Evolutionary conservation across 1,140 invertebrate species (phyloP), one percentile per base, ranked within the genome.

Genomic region (Gerris buenoi): DNA sequence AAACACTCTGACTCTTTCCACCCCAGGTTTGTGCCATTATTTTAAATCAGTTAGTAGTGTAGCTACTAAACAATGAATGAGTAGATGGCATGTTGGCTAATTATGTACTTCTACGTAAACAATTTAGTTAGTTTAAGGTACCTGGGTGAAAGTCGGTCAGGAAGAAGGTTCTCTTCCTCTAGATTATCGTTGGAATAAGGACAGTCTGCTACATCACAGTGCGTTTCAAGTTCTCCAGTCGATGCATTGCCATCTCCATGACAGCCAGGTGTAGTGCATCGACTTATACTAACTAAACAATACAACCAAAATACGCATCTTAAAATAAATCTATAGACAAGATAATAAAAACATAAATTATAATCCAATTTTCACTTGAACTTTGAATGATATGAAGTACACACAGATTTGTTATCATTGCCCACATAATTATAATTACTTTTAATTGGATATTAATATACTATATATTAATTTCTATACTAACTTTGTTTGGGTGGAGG

Each of bases 121-220:
- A n/a, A n/a, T n/a, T n/a, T n/a, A n/a, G n/a, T n/a, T n/a, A n/a
- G n/a, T n/a, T n/a, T n/a, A n/a, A n/a, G n/a, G n/a, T n/a, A n/a
- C 27, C 68, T 71, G 13, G 62, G 71, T 25, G 74, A 70, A 23
- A 85, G 74, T 68, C 85, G 78, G 74, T 86, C 84, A 1, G 83
- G 78, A 2, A 81, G 57, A 3, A 76, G 71, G 27, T 78, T 76
- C 25, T 84, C 83, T 73, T 83, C 84, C 72, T 83, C 81, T 65
- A 88, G 78, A 79, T 90, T 89, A 68, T 84, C 78, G 2, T 79
- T 74, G 1, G 88, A 85, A 79, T 95, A 96, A 0, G 93, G 93
- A 79, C 93, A 97, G 26, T 88, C 85, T 72, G 87, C 85, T 23
- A 85, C 80, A 68, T 85, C 84, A 59, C 84, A 84, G 78, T 95